Base-by-base conservation (phyloP, 2,888 invertebrate species). In the Eilema sororculum region DNA sequence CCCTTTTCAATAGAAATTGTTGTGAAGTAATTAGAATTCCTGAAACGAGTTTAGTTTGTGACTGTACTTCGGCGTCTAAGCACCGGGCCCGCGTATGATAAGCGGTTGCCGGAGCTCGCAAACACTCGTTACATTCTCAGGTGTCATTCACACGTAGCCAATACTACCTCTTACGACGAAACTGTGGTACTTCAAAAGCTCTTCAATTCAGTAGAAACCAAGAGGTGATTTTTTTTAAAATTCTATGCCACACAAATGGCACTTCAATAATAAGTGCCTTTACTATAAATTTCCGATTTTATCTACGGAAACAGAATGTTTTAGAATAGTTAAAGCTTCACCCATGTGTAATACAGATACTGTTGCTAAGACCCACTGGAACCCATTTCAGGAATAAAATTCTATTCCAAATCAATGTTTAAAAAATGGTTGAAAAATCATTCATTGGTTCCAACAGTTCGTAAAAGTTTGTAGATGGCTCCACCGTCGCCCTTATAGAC, bases 101-200 rank as follows among this genome's bases (percentile, higher is more conserved):
- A 52, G 52, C 46, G 46, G 16, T 20, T 46, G 52, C 8, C 52
- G 52, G 46, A 46, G 46, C n/a, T 52, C 52, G n/a, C 52, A n/a
- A 52, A 52, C 52, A n/a, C n/a, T 52, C 20, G 20, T 52, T n/a
- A 52, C 8, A 9, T 6, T 37, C 52, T 20, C 20, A n/a, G 52
- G n/a, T n/a, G 52, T n/a, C 52, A 52, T 52, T 52, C 52, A 52
- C 52, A 52, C 52, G 52, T 52, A 52, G n/a, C 8, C 52, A n/a
- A 52, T 52, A n/a, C 52, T 52, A n/a, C 52, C 52, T 52, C 16
- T 6, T 46, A 52, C 9, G 20, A 46, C n/a, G 52, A 2, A n/a
- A n/a, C 52, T 52, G 8, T n/a, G 20, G 52, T 16, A 20, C n/a
- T 52, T 52, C 33, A 1, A 37, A 37, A 37, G 33, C 33, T 37